A percentile compares a stretch with the other conserved stretches of the same genome.
Evolutionary conservation across 2,888 invertebrate species (phyloP).

Genomic region (Hermaeophaga mercurialis): DNA sequence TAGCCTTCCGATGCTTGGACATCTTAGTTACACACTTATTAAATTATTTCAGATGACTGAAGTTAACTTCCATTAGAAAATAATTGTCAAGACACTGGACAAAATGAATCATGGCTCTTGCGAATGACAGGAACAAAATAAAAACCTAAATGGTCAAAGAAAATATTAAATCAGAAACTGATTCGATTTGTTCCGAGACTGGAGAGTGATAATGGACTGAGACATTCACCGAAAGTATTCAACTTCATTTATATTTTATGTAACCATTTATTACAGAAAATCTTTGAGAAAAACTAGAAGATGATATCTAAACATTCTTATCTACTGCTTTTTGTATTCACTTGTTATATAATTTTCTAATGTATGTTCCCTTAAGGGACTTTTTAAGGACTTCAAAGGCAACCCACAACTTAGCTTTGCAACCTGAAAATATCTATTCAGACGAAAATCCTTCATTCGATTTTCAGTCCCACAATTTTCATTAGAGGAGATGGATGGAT

Average conservation of each 20-base stretch:
- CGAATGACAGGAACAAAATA: background rate
- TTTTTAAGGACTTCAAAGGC: background rate
- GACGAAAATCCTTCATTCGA: background rate
- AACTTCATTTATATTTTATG: too few relatives aligned
- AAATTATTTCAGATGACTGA: too few relatives aligned
- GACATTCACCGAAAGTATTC: constrained; percentile 10
- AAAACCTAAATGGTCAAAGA: constrained; percentile 16
- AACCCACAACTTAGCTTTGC: background rate
- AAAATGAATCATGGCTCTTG: background rate
- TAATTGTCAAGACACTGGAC: background rate
- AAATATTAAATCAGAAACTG: constrained; percentile 13
- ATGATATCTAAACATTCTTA: too few relatives aligned
- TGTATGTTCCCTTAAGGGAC: background rate
- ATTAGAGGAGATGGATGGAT: background rate
- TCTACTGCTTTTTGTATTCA: background rate
- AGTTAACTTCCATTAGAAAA: too few relatives aligned
- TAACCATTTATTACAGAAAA: background rate
- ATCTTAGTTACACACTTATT: too few relatives aligned
- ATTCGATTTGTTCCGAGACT: constrained; percentile 2
- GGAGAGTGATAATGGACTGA: background rate
- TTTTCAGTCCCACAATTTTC: background rate
- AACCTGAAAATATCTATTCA: background rate
- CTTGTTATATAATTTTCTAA: background rate
- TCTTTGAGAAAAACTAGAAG: background rate
- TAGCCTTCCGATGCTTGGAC: too few relatives aligned